Evolutionary conservation across 2,888 invertebrate species (phyloP).

Genomic region (Coenonympha arcania): DNA sequence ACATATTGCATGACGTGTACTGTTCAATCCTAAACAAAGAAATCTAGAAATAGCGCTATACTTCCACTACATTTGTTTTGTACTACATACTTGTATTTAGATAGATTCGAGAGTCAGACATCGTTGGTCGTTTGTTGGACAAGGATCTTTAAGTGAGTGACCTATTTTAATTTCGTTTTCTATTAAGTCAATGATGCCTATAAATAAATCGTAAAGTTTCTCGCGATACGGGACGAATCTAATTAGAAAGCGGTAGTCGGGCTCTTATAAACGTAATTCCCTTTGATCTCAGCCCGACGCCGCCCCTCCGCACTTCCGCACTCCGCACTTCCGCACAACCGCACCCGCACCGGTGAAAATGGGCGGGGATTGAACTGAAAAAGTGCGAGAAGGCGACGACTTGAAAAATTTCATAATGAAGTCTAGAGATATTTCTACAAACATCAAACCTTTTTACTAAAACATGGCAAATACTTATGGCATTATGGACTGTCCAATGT

Average conservation of each 20-base stretch:
- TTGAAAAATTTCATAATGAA: neutral
- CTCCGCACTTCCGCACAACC: too few species aligned
- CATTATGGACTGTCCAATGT: too few species aligned
- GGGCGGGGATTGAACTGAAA: neutral
- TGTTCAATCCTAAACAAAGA: too few species aligned
- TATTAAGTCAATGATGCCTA: neutral
- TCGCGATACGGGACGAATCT: constrained; percentile 22
- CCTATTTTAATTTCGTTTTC: neutral
- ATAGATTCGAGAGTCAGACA: too few species aligned
- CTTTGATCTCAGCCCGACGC: constrained; percentile 21
- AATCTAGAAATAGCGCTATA: too few species aligned
- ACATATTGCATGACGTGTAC: too few species aligned
- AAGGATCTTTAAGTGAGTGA: too few species aligned
- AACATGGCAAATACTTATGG: too few species aligned
- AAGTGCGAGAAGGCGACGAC: neutral
- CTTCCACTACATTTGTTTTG: too few species aligned
- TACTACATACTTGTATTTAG: too few species aligned
- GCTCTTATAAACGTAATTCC: constrained; percentile 20
- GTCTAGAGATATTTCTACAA: too few species aligned
- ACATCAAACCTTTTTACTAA: too few species aligned
- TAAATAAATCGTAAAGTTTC: constrained; percentile 22
- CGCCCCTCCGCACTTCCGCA: neutral
- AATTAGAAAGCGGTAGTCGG: constrained; percentile 13
- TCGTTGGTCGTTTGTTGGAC: neutral
- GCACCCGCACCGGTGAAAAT: neutral